Evolutionary conservation across 2,888 invertebrate species (phyloP).

Genomic region (Drosophila koepferae): DNA sequence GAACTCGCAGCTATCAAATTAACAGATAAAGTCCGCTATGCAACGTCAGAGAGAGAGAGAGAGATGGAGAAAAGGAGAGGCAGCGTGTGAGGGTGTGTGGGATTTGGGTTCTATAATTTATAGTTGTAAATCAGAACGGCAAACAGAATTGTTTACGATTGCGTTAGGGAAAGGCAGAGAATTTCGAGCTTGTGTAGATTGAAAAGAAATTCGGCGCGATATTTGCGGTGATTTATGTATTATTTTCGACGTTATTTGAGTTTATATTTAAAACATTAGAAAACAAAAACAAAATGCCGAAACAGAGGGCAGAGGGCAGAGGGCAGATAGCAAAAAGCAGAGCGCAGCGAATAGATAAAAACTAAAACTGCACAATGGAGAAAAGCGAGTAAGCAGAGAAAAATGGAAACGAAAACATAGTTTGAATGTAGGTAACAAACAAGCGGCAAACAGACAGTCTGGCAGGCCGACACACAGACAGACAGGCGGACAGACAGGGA

Average conservation of each 20-base stretch:
- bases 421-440: conserved; percentile 61
- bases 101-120: conserved; percentile 45
- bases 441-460: conserved; percentile 45
- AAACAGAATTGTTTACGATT: conserved; percentile 60
- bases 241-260: conserved; percentile 76
- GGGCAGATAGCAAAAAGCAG: neutral
- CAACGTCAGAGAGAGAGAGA: neutral
- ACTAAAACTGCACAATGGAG: conserved; percentile 55
- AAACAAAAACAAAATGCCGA: conserved; percentile 34
- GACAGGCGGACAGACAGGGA: conserved; percentile 11
- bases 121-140: conserved; percentile 54
- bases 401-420: conserved; percentile 13
- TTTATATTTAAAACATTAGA: conserved; percentile 79
- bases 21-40: conserved; percentile 66
- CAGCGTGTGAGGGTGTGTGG: neutral
- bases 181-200: conserved; percentile 55
- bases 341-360: conserved; percentile 49
- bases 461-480: conserved; percentile 8
- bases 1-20: conserved; percentile 63
- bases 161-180: conserved; percentile 24
- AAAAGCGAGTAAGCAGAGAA: conserved; percentile 10
- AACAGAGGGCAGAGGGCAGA: conserved; percentile 2
- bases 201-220: conserved; percentile 76
- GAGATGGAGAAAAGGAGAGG: conserved; percentile 4
- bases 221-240: conserved; percentile 74